Evolutionary conservation across 2,113 vertebrate species (phyloP).

Genomic region (Siniperca knerii): DNA sequence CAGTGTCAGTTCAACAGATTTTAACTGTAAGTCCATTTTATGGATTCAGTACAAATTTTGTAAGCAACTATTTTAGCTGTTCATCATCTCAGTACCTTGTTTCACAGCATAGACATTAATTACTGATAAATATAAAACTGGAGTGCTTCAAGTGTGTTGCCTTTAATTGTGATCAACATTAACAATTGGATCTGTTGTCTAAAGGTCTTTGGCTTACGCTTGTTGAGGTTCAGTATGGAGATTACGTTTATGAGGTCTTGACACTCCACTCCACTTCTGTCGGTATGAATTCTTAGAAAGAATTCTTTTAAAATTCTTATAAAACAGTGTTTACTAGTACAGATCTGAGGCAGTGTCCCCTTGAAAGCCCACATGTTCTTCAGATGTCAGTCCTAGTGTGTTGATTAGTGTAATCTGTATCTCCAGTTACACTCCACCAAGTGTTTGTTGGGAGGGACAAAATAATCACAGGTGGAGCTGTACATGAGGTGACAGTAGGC

Average conservation of each 20-base stretch:
- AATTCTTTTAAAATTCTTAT: too few species aligned
- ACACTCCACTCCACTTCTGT: background rate
- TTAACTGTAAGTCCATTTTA: background rate
- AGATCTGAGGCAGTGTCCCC: background rate
- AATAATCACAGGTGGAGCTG: background rate
- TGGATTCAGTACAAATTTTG: background rate
- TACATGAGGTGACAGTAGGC: background rate
- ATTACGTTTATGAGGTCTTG: background rate
- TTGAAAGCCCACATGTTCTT: background rate
- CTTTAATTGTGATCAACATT: background rate
- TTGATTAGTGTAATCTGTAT: background rate
- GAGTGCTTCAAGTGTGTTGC: background rate
- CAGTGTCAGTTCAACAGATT: constrained; percentile 14
- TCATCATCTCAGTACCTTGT: background rate
- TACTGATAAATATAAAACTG: background rate
- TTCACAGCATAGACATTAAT: background rate
- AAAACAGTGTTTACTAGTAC: background rate
- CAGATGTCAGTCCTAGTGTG: background rate
- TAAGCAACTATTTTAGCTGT: background rate
- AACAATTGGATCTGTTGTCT: background rate
- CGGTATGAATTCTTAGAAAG: background rate
- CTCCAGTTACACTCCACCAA: background rate
- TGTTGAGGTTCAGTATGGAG: background rate
- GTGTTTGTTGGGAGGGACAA: background rate
- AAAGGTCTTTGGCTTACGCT: background rate